A percentile compares a stretch with the other conserved stretches of the same genome.
These are phyloP conservation scores for Falco punctatus DNA, from an alignment of 2,113 vertebrate genomes.

Conservation along the genomic window DNA sequence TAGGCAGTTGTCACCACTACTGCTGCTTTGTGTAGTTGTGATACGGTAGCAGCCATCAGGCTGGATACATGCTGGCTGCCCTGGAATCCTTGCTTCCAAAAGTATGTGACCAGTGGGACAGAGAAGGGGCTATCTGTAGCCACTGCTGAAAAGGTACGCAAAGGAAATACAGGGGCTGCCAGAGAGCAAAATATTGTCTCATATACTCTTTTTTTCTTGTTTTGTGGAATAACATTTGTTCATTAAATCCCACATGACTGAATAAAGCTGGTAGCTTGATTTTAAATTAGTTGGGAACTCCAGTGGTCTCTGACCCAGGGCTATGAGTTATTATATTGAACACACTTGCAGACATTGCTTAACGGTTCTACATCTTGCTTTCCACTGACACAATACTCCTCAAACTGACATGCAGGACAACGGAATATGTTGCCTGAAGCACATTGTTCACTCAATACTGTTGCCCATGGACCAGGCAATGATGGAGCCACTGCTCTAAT, in stretches of 20 bases:
- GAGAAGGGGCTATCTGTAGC: background rate
- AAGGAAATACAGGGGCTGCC: background rate
- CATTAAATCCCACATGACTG: background rate
- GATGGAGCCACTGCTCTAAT: background rate
- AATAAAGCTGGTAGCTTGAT: conserved; percentile 3
- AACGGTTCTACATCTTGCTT: background rate
- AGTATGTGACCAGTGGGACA: background rate
- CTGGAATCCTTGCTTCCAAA: background rate
- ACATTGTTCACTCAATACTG: background rate
- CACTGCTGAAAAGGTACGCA: background rate
- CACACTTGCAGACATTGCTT: background rate
- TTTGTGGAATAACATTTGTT: background rate
- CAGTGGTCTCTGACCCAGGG: background rate
- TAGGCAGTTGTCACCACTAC: background rate
- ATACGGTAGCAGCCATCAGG: background rate
- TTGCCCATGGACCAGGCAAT: background rate
- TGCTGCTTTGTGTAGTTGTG: background rate
- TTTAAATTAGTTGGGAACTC: background rate
- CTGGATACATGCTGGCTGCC: background rate
- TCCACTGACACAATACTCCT: background rate
- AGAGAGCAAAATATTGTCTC: background rate
- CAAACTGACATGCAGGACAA: background rate
- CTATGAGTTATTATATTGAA: background rate
- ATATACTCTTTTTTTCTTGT: background rate
- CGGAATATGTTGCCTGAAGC: background rate